phyloP scores from a whole-genome alignment of 2,888 invertebrate species.

The Synanthedon tipuliformis region DNA sequence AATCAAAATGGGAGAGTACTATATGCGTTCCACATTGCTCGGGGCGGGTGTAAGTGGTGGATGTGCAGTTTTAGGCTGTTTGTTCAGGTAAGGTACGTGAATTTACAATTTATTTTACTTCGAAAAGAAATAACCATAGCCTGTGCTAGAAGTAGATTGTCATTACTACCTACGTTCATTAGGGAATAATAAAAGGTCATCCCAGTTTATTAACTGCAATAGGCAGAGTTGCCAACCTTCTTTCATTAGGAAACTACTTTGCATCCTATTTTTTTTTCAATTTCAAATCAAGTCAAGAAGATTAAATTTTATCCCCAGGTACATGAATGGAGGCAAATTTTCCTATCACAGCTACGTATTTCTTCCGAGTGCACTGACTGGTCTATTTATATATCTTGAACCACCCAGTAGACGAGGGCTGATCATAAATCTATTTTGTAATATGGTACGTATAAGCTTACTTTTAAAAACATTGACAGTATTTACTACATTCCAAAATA shows the following conservation, averaged over 20 bases:
- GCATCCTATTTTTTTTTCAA: no score
- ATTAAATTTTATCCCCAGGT: conserved; percentile 19
- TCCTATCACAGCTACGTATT: conserved; percentile 34
- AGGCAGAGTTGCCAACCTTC: no score
- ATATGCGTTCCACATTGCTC: conserved; percentile 46
- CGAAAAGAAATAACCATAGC: no score
- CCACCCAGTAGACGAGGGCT: conserved; percentile 52
- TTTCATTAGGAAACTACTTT: no score
- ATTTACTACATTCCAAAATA: no score
- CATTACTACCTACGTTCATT: no score
- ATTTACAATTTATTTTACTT: neutral
- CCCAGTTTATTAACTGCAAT: no score
- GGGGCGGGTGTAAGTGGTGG: conserved; percentile 39
- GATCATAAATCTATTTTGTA: conserved; percentile 53
- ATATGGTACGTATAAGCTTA: conserved; percentile 34
- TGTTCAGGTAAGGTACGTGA: conserved; percentile 51
- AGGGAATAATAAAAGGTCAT: no score
- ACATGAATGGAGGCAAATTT: conserved; percentile 35
- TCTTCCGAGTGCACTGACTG: conserved; percentile 41
- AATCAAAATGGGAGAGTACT: conserved; percentile 49
- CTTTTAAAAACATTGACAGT: no score
- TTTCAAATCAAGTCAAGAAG: conserved; percentile 48
- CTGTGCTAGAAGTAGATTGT: no score
- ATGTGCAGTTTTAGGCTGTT: conserved; percentile 39
- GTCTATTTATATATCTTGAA: conserved; percentile 48